Conservation (phyloP, 1,140 invertebrate species). For the Varroa destructor region DNA sequence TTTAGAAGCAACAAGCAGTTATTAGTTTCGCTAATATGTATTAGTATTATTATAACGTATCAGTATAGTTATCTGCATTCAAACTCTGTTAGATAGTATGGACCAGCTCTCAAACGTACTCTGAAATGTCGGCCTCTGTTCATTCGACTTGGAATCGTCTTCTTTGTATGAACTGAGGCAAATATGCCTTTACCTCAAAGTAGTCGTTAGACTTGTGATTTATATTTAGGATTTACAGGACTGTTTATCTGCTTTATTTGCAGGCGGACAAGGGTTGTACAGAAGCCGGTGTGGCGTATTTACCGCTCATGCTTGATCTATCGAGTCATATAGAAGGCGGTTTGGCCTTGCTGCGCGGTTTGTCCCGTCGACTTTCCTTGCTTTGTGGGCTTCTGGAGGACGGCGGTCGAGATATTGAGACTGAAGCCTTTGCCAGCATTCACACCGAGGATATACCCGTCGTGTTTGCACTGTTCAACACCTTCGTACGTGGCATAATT, state of each 20-base stretch:
- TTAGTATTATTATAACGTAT: too few species aligned
- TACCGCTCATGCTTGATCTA: slow-evolving; percentile 7
- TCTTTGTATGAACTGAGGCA: too few species aligned
- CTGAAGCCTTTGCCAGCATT: neutral
- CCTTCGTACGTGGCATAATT: neutral
- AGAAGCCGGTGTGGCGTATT: neutral
- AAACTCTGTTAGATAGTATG: too few species aligned
- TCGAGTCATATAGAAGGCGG: slow-evolving; percentile 12
- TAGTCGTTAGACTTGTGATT: neutral
- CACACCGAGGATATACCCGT: neutral
- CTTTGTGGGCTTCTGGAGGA: slow-evolving; percentile 8
- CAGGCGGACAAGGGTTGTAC: slow-evolving; percentile 11
- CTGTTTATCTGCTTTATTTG: neutral
- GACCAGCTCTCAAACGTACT: too few species aligned
- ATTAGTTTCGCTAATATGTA: too few species aligned
- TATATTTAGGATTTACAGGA: neutral
- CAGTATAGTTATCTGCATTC: too few species aligned
- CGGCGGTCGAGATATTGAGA: neutral
- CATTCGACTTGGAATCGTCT: too few species aligned
- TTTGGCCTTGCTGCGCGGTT: neutral
- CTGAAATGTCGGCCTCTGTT: too few species aligned
- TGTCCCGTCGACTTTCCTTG: neutral
- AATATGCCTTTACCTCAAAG: too few species aligned
- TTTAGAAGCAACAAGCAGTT: too few species aligned
- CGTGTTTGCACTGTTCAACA: slow-evolving; percentile 1